Conservation (phyloP, 2,888 invertebrate species). For the Agapetus fuscipes region DNA sequence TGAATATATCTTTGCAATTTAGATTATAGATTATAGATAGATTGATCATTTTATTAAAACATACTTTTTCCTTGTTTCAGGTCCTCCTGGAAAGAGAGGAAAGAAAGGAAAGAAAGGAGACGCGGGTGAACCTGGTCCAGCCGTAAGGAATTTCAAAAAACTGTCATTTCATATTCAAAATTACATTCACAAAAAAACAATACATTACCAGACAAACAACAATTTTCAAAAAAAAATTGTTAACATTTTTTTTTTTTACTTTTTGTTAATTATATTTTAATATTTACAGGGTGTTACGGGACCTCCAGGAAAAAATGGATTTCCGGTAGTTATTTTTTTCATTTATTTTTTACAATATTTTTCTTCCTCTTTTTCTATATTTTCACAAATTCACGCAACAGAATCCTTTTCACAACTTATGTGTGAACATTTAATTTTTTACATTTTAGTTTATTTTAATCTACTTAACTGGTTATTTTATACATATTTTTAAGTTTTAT, state of each 20-base stretch:
- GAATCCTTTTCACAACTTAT: neutral
- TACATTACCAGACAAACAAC: too few relatives aligned
- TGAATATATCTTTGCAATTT: too few relatives aligned
- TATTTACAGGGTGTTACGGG: slow-evolving; percentile 63
- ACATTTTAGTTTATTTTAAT: too few relatives aligned
- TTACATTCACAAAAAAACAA: too few relatives aligned
- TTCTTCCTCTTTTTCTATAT: slow-evolving; percentile 17
- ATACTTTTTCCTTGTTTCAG: slow-evolving; percentile 44
- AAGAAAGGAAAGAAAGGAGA: slow-evolving; percentile 87
- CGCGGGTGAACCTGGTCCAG: slow-evolving; percentile 66
- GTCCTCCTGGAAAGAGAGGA: slow-evolving; percentile 79
- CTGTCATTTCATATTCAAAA: too few relatives aligned
- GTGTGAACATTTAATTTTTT: too few relatives aligned
- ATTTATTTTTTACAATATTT: slow-evolving; percentile 31
- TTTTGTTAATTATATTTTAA: slow-evolving; percentile 1
- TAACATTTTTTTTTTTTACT: slow-evolving; percentile 1
- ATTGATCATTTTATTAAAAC: too few relatives aligned
- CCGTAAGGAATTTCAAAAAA: slow-evolving; percentile 58
- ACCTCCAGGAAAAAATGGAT: slow-evolving; percentile 79
- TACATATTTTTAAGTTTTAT: too few relatives aligned
- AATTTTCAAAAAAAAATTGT: too few relatives aligned
- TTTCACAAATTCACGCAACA: neutral
- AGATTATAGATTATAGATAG: too few relatives aligned
- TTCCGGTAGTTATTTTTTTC: slow-evolving; percentile 67
- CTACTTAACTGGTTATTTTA: too few relatives aligned